These are phyloP conservation scores for Holocentrus rufus DNA, from an alignment of 2,797 vertebrate species.

Conservation along the genomic window DNA sequence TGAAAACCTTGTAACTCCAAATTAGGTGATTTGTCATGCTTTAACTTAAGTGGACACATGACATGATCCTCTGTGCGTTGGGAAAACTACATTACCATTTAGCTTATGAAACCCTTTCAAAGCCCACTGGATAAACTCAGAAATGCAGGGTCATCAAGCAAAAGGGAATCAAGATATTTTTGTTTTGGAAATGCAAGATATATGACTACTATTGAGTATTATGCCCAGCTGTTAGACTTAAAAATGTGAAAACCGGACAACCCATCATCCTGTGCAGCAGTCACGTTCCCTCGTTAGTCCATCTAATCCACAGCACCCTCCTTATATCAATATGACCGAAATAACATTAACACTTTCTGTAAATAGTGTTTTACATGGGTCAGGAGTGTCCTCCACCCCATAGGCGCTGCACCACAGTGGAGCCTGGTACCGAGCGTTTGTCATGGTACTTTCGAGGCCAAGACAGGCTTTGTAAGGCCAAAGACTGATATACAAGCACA, in stretches of 20 bases:
- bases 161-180: no score
- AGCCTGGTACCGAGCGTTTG: slow-evolving; percentile 76
- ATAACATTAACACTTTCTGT: slow-evolving; percentile 63
- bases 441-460: slow-evolving; percentile 61
- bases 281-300: slow-evolving; percentile 45
- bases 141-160: no score
- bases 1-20: not conserved
- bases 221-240: not conserved
- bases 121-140: no score
- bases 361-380: slow-evolving; percentile 43
- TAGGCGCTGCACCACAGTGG: slow-evolving; percentile 49
- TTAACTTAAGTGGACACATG: no score
- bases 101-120: no score
- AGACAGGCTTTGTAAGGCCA: slow-evolving; percentile 69
- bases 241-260: slow-evolving; percentile 6
- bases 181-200: not conserved
- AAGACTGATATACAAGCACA: slow-evolving; percentile 72
- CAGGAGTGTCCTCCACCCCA: slow-evolving; percentile 38
- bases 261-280: slow-evolving; percentile 15
- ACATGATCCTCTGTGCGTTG: no score
- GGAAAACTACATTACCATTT: no score
- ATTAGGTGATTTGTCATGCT: no score
- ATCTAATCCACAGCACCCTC: slow-evolving; percentile 44
- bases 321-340: slow-evolving; percentile 48
- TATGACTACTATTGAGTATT: slow-evolving; percentile 1